phyloP scores from a whole-genome alignment of 2,888 invertebrate genomes.

The Sylvicola cinctus region DNA sequence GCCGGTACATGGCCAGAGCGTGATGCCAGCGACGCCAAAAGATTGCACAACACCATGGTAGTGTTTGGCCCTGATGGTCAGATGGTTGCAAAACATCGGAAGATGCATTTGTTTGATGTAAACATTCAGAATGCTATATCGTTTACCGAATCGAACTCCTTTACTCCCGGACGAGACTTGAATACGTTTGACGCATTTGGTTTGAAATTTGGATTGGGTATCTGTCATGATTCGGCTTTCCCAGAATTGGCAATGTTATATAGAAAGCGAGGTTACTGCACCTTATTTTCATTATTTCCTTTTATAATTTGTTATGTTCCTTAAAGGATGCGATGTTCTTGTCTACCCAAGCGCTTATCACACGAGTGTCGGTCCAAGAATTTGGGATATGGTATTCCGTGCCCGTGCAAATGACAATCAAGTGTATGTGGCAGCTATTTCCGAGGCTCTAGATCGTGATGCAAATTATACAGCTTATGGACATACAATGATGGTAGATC shows the following conservation, averaged over 20 bases:
- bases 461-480: too few relatives aligned
- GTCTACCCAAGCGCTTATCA: too few relatives aligned
- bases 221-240: slow-evolving; percentile 90
- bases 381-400: too few relatives aligned
- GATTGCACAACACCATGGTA: slow-evolving; percentile 72
- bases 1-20: slow-evolving; percentile 83
- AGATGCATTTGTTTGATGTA: slow-evolving; percentile 90
- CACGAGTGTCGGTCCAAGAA: too few relatives aligned
- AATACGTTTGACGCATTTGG: slow-evolving; percentile 50
- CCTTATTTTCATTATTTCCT: too few relatives aligned
- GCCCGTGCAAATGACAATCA: too few relatives aligned
- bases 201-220: slow-evolving; percentile 67
- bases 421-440: too few relatives aligned
- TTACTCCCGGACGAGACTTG: slow-evolving; percentile 53
- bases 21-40: slow-evolving; percentile 28
- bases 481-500: too few relatives aligned
- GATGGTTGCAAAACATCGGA: slow-evolving; percentile 61
- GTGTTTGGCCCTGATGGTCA: slow-evolving; percentile 63
- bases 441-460: too few relatives aligned
- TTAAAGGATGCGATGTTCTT: too few relatives aligned
- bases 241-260: slow-evolving; percentile 67
- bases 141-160: slow-evolving; percentile 76
- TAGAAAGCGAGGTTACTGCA: slow-evolving; percentile 35
- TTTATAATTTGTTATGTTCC: too few relatives aligned
- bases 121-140: slow-evolving; percentile 83